Percentiles rank a stretch among this genome's conserved stretches.
phyloP scores from a whole-genome alignment of 2,797 vertebrate genomes.

The Etheostoma nigrum region DNA sequence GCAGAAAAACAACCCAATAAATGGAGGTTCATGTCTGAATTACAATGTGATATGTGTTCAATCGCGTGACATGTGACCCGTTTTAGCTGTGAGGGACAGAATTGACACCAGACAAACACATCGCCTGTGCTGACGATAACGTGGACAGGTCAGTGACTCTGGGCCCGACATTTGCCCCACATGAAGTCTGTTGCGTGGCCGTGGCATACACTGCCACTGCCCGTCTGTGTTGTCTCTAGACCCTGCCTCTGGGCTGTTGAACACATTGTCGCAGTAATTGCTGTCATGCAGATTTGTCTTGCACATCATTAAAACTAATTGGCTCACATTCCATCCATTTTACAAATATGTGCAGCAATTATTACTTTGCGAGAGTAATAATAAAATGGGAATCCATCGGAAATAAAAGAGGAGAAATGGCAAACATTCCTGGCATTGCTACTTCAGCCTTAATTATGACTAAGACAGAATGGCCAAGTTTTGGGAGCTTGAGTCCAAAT shows the following conservation, averaged over 20 bases:
- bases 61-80: constrained; percentile 31
- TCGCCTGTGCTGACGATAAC: constrained; percentile 47
- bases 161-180: constrained; percentile 61
- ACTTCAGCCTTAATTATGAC: constrained; percentile 81
- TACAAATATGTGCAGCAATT: constrained; percentile 84
- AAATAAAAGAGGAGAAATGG: constrained; percentile 82
- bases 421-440: constrained; percentile 83
- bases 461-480: constrained; percentile 67
- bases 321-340: constrained; percentile 86
- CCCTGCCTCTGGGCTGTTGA: constrained; percentile 75
- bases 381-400: constrained; percentile 80
- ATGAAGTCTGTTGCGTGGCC: constrained; percentile 49
- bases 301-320: constrained; percentile 90
- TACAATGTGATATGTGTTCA: constrained; percentile 25
- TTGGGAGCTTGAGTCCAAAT: constrained; percentile 67
- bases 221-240: constrained; percentile 70
- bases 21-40: constrained; percentile 12
- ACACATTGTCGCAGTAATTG: constrained; percentile 85
- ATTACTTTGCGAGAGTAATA: constrained; percentile 80
- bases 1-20: constrained; percentile 46
- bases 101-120: constrained; percentile 61
- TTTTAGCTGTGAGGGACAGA: constrained; percentile 31
- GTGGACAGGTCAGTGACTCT: constrained; percentile 68
- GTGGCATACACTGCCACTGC: constrained; percentile 54
- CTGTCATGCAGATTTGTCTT: constrained; percentile 85